A percentile compares a stretch with the other conserved stretches of the same genome.
Evolutionary conservation across 35 echinoderm and acorn worm species (phyloP).

Genomic region (Hemicentrotus pulcherrimus): DNA sequence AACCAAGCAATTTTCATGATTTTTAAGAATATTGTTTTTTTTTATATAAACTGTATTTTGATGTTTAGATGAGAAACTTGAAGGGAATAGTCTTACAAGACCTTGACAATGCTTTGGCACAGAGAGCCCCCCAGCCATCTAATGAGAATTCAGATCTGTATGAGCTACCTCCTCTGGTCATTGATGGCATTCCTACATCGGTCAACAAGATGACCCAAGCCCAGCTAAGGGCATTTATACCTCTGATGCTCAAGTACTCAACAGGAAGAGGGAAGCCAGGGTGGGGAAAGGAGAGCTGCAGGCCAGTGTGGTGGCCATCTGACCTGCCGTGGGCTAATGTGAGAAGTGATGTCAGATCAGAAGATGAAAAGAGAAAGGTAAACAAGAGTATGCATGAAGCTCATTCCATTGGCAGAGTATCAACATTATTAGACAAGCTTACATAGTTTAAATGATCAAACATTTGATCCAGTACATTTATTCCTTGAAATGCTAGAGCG

Average conservation of each 20-base stretch:
- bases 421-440: no score
- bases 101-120: conserved; percentile 82
- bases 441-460: neutral
- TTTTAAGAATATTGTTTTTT: neutral
- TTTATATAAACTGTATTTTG: neutral
- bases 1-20: no score
- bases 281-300: conserved; percentile 96
- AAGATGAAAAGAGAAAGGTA: conserved; percentile 93
- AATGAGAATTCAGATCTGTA: conserved; percentile 77
- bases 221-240: conserved; percentile 90
- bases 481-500: no score
- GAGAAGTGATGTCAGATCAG: conserved; percentile 89
- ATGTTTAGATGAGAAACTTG: conserved; percentile 74
- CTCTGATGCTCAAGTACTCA: conserved; percentile 98
- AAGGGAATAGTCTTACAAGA: conserved; percentile 77
- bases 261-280: conserved; percentile 96
- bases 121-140: conserved; percentile 70
- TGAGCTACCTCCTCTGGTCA: conserved; percentile 84
- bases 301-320: conserved; percentile 98
- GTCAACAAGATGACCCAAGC: conserved; percentile 98
- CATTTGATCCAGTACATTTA: no score
- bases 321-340: conserved; percentile 99
- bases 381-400: no score
- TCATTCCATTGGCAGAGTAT: no score
- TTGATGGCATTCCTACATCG: conserved; percentile 91